Evolutionary conservation across 2,113 vertebrate species (phyloP).

Genomic region (Microtus montanus): DNA sequence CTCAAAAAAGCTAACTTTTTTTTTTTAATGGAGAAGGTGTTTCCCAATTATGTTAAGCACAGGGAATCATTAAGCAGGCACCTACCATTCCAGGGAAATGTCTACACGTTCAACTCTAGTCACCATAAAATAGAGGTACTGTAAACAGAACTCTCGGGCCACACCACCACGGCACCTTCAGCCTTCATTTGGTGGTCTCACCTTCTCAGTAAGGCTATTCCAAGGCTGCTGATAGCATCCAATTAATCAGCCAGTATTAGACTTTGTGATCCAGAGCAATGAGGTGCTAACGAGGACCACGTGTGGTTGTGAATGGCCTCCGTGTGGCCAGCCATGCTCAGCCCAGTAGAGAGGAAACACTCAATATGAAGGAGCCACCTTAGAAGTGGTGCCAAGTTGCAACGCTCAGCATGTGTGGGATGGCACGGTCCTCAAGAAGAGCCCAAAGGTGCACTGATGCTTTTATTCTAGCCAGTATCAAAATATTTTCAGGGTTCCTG

Average conservation of each 20-base stretch:
- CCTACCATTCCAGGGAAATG: conserved; percentile 62
- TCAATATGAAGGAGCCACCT: conserved; percentile 72
- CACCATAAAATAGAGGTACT: conserved; percentile 67
- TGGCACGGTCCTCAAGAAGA: conserved; percentile 56
- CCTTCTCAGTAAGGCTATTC: conserved; percentile 66
- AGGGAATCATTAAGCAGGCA: conserved; percentile 69
- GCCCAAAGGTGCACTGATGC: neutral
- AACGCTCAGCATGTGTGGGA: conserved; percentile 59
- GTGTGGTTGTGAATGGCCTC: conserved; percentile 82
- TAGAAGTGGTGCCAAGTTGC: conserved; percentile 73
- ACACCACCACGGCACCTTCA: conserved; percentile 54
- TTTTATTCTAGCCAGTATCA: conserved; percentile 31
- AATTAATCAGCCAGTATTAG: conserved; percentile 82
- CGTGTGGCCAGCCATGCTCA: conserved; percentile 78
- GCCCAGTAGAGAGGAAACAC: conserved; percentile 81
- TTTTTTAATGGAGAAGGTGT: conserved; percentile 48
- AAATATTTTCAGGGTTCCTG: neutral
- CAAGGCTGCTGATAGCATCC: conserved; percentile 79
- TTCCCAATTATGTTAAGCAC: conserved; percentile 66
- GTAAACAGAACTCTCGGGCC: conserved; percentile 69
- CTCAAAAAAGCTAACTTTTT: conserved; percentile 52
- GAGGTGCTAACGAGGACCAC: conserved; percentile 87
- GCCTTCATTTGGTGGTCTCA: conserved; percentile 75
- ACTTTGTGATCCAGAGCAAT: conserved; percentile 80
- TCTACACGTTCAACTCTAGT: conserved; percentile 62